These are phyloP conservation scores for Drosophila algonquin DNA, from an alignment of 2,888 invertebrate species.

Conservation along the genomic window DNA sequence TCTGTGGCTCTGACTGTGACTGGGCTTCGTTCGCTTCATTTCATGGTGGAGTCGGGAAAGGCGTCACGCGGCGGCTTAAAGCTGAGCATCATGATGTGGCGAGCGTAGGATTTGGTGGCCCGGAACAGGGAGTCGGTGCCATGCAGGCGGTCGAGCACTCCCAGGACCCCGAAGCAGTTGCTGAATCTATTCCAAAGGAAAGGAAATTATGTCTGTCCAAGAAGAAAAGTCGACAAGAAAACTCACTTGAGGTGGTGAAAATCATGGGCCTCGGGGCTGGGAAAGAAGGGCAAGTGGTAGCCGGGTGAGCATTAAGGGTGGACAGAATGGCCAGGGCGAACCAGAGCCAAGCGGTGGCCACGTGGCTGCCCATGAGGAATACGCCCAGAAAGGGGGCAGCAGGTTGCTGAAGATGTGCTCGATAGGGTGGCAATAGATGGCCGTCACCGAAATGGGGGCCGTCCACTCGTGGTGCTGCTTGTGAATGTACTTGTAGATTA, in stretches of 20 bases:
- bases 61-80: constrained; percentile 88
- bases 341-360: constrained; percentile 92
- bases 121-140: constrained; percentile 92
- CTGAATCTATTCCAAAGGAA: constrained; percentile 87
- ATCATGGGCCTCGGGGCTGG: constrained; percentile 94
- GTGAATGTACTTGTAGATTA: constrained; percentile 91
- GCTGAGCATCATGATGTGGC: constrained; percentile 90
- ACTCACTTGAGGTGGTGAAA: constrained; percentile 93
- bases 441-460: constrained; percentile 92
- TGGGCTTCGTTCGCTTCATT: constrained; percentile 49
- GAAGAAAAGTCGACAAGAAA: background rate
- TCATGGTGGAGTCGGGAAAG: constrained; percentile 86
- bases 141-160: constrained; percentile 91
- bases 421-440: constrained; percentile 91
- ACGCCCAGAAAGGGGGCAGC: constrained; percentile 90
- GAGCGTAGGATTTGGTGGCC: constrained; percentile 88
- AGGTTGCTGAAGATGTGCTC: constrained; percentile 91
- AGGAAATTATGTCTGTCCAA: background rate
- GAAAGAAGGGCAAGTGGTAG: constrained; percentile 93
- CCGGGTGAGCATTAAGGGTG: constrained; percentile 92
- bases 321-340: constrained; percentile 90
- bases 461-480: constrained; percentile 96
- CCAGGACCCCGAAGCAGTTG: constrained; percentile 92
- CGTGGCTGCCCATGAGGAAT: constrained; percentile 89
- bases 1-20: background rate